phyloP scores from a whole-genome alignment of 2,888 invertebrate genomes.

The Caenorhabditis drosophilae region DNA sequence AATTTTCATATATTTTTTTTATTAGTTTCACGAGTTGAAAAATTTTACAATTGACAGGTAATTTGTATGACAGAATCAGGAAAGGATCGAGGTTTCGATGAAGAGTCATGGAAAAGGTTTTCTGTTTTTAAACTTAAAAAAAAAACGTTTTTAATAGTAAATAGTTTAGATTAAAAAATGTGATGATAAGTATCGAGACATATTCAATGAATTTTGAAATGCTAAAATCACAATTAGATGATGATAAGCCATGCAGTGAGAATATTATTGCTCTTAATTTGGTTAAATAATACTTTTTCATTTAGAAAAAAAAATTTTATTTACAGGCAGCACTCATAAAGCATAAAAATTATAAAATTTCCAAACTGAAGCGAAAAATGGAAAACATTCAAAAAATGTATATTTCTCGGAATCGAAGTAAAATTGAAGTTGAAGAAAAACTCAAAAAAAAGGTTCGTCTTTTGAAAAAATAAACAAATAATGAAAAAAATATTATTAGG shows the following conservation, averaged over 20 bases:
- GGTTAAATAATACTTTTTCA: neutral
- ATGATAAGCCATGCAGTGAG: neutral
- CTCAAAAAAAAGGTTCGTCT: constrained; percentile 13
- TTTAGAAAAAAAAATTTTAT: neutral
- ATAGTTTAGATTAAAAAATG: neutral
- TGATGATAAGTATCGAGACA: neutral
- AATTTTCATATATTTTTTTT: no score
- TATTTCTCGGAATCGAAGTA: constrained; percentile 19
- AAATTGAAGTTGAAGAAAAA: constrained; percentile 26
- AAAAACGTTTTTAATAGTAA: neutral
- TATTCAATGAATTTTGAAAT: neutral
- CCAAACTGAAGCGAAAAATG: constrained; percentile 10
- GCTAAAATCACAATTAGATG: neutral
- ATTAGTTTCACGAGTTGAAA: no score
- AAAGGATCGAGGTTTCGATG: neutral
- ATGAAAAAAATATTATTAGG: constrained; percentile 4
- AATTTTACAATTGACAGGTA: no score
- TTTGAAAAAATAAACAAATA: neutral
- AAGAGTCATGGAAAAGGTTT: neutral
- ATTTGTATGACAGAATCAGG: neutral
- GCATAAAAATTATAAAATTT: constrained; percentile 12
- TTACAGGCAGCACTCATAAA: constrained; percentile 11
- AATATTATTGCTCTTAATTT: neutral
- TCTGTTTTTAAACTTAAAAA: neutral
- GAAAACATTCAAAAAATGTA: constrained; percentile 20